These are phyloP conservation scores for Hermaeophaga mercurialis DNA, from an alignment of 2,888 invertebrate genomes.

Conservation along the genomic window DNA sequence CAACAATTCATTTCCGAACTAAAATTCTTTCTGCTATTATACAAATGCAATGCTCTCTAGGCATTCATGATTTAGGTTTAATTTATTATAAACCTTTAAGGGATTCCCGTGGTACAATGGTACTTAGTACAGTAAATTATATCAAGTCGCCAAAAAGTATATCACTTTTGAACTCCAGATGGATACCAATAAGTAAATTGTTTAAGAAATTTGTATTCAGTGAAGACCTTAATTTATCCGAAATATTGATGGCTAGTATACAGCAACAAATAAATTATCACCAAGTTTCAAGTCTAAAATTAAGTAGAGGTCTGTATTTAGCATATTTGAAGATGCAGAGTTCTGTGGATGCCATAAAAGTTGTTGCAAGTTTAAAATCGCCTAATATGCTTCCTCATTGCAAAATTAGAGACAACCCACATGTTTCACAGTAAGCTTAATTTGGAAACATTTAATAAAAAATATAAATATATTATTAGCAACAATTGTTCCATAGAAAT, in stretches of 20 bases:
- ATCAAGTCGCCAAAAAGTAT: constrained; percentile 83
- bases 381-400: constrained; percentile 96
- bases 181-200: constrained; percentile 83
- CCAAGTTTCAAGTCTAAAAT: constrained; percentile 80
- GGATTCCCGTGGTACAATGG: constrained; percentile 88
- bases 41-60: constrained; percentile 72
- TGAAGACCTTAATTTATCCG: constrained; percentile 77
- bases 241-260: constrained; percentile 84
- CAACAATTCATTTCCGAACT: constrained; percentile 88
- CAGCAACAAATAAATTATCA: constrained; percentile 77
- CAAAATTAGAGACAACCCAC: constrained; percentile 91
- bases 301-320: constrained; percentile 88
- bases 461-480: no score
- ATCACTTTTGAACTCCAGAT: constrained; percentile 83
- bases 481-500: no score
- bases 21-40: constrained; percentile 91
- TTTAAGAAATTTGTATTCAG: constrained; percentile 75
- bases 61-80: constrained; percentile 93
- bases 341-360: constrained; percentile 91
- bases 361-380: constrained; percentile 88
- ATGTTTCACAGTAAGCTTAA: constrained; percentile 85
- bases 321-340: constrained; percentile 96
- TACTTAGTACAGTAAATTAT: constrained; percentile 85
- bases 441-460: background rate
- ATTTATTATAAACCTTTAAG: constrained; percentile 89